Conservation (phyloP, 2,888 invertebrate genomes). For the Machimus rusticus region DNA sequence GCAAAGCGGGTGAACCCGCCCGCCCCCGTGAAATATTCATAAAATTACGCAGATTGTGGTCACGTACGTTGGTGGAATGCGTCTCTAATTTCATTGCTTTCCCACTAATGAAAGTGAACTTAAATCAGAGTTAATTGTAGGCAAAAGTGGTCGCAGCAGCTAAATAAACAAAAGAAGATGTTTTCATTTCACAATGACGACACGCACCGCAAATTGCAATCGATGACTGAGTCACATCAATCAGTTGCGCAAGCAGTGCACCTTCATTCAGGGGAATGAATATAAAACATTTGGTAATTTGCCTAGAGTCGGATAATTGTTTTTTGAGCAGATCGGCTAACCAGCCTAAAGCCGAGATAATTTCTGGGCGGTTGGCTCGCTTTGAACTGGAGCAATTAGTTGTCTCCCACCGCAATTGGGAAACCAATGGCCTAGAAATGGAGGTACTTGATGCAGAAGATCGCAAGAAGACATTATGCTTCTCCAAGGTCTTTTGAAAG, state of each 20-base stretch:
- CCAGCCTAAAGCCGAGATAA: not conserved
- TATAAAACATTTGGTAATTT: not conserved
- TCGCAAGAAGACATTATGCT: conserved; percentile 1
- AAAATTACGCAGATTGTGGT: not conserved
- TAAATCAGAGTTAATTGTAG: not conserved
- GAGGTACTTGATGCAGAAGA: conserved; percentile 5
- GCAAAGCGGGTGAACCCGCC: not conserved
- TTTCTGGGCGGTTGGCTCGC: not conserved
- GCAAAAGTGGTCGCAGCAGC: not conserved
- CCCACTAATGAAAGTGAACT: not conserved
- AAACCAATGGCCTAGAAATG: not conserved
- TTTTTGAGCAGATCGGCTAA: not conserved
- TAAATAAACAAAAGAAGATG: not conserved
- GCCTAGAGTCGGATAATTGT: not conserved
- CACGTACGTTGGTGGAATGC: not conserved
- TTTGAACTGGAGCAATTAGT: conserved; percentile 16
- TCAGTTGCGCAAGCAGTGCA: not conserved
- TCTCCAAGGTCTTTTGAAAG: conserved; percentile 20
- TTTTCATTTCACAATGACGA: conserved; percentile 8
- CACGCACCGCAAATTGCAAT: not conserved
- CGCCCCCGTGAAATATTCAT: not conserved
- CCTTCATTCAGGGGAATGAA: not conserved
- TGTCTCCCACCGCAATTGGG: conserved; percentile 6
- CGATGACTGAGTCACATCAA: conserved; percentile 6
- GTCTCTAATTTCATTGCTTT: not conserved